These are phyloP conservation scores for Remorina albescens DNA, from an alignment of 2,797 vertebrate genomes.

Conservation along the genomic window DNA sequence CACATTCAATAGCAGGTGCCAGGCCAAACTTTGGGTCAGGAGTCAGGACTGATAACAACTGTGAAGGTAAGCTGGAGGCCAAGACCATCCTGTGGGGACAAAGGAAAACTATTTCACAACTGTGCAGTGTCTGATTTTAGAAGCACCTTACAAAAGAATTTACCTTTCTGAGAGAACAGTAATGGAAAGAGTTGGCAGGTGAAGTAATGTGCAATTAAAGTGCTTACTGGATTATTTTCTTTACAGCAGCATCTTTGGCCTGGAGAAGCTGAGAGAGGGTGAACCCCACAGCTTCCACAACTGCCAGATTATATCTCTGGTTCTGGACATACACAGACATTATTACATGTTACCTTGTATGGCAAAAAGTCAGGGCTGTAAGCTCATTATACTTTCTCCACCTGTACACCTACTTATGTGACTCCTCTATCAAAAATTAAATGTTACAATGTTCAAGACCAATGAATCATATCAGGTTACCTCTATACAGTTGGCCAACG, in stretches of 20 bases:
- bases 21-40: slow-evolving; percentile 84
- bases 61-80: slow-evolving; percentile 85
- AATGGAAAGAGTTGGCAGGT: background rate
- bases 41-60: slow-evolving; percentile 86
- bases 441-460: background rate
- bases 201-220: background rate
- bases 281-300: slow-evolving; percentile 94
- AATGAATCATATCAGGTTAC: slow-evolving; percentile 71
- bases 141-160: background rate
- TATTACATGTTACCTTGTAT: background rate
- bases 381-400: too few relatives aligned
- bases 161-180: background rate
- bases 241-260: slow-evolving; percentile 86
- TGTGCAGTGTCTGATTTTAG: background rate
- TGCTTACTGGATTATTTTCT: slow-evolving; percentile 90
- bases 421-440: background rate
- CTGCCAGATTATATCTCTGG: slow-evolving; percentile 88
- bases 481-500: slow-evolving; percentile 89
- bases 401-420: background rate
- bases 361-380: background rate
- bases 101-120: background rate
- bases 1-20: slow-evolving; percentile 91
- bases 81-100: slow-evolving; percentile 85
- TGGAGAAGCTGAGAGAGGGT: slow-evolving; percentile 94
- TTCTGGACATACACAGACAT: slow-evolving; percentile 64